These are phyloP conservation scores for Vanacampus margaritifer DNA, from an alignment of 2,113 vertebrate genomes.

Conservation along the genomic window DNA sequence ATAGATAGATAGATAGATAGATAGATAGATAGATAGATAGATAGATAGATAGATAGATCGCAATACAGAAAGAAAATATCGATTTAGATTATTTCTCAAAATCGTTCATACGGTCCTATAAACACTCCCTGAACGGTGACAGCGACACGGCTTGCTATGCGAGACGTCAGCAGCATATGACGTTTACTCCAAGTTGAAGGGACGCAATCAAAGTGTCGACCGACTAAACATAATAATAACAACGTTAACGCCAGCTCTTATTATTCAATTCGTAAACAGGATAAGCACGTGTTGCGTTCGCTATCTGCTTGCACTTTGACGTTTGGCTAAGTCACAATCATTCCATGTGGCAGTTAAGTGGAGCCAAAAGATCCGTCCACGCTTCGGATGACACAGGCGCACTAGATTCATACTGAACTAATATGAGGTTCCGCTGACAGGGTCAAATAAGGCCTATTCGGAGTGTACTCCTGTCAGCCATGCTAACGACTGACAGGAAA, in stretches of 20 bases:
- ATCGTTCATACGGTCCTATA: no score
- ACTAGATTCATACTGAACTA: not conserved
- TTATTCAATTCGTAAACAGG: not conserved
- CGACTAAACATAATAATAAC: not conserved
- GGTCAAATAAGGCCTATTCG: not conserved
- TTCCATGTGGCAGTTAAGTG: not conserved
- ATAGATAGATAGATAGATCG: no score
- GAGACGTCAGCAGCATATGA: not conserved
- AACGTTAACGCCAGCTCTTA: not conserved
- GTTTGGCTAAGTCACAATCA: not conserved
- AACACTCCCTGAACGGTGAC: no score
- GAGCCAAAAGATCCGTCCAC: not conserved
- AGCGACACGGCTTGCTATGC: no score
- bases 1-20: no score
- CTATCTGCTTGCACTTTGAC: not conserved
- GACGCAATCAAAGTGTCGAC: not conserved
- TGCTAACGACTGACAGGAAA: not conserved
- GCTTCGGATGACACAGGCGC: not conserved
- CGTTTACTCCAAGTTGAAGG: not conserved
- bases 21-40: no score
- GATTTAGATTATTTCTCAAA: no score
- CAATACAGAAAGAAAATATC: no score
- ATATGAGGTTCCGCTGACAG: not conserved
- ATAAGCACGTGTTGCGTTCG: conserved; percentile 6
- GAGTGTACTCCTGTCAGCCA: conserved; percentile 16